Percentiles rank a stretch among this genome's conserved stretches.
Evolutionary conservation across 1,140 invertebrate genomes (phyloP).

Genomic region (Heliconius nattereri): DNA sequence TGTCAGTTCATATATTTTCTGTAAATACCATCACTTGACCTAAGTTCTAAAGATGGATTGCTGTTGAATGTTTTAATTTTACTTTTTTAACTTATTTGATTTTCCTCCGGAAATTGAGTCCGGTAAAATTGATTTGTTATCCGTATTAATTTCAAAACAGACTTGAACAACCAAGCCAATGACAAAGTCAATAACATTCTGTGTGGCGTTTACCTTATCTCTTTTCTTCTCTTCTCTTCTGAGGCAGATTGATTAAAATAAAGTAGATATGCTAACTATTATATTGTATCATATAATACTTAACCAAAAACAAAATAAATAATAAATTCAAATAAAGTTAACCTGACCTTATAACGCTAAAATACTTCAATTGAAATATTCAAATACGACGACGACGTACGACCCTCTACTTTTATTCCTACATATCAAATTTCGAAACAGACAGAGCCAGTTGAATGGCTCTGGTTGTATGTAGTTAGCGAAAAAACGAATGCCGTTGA

Average conservation of each 20-base stretch:
- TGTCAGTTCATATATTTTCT: too few relatives aligned
- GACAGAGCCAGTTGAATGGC: conserved; percentile 47
- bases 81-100: too few relatives aligned
- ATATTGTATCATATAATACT: too few relatives aligned
- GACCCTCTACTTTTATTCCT: conserved; percentile 9
- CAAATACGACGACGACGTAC: neutral
- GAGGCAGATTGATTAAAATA: neutral
- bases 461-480: conserved; percentile 63
- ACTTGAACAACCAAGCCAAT: neutral
- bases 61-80: too few relatives aligned
- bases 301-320: too few relatives aligned
- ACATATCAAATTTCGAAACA: conserved; percentile 28
- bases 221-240: neutral
- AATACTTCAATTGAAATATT: neutral
- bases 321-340: neutral
- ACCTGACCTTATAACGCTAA: neutral
- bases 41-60: too few relatives aligned
- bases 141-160: neutral
- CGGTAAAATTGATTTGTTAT: too few relatives aligned
- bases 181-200: neutral
- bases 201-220: neutral
- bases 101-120: too few relatives aligned
- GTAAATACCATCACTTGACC: too few relatives aligned
- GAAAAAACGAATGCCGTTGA: conserved; percentile 72
- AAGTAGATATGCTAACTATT: neutral